These are phyloP conservation scores for Takifugu bimaculatus DNA, from an alignment of 2,113 vertebrate species.

Conservation along the genomic window DNA sequence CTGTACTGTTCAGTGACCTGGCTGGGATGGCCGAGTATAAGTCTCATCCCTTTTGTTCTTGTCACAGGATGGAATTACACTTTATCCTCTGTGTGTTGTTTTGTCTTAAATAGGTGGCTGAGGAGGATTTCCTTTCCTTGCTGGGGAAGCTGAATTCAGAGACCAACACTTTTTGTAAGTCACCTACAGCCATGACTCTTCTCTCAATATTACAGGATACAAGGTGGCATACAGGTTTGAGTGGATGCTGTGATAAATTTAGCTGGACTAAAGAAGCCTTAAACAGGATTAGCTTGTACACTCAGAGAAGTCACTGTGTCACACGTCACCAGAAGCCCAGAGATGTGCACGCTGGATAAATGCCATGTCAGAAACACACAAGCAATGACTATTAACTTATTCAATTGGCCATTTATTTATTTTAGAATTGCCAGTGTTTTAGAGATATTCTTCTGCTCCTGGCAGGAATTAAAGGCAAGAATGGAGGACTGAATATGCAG, in stretches of 20 bases:
- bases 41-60: conserved; percentile 41
- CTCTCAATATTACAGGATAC: neutral
- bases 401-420: no score
- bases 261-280: conserved; percentile 53
- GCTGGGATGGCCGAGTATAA: conserved; percentile 19
- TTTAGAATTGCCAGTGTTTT: no score
- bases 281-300: conserved; percentile 58
- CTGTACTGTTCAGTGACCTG: neutral
- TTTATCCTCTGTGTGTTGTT: conserved; percentile 19
- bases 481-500: no score
- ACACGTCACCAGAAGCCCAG: conserved; percentile 27
- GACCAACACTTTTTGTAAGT: conserved; percentile 71
- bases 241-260: conserved; percentile 58
- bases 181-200: neutral
- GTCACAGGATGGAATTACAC: conserved; percentile 49
- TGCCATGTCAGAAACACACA: neutral
- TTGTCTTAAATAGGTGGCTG: conserved; percentile 43
- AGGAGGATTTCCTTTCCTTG: conserved; percentile 47
- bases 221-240: conserved; percentile 12
- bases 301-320: conserved; percentile 36
- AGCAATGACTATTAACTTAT: neutral
- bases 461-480: no score
- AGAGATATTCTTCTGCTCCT: no score
- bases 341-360: conserved; percentile 5
- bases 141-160: conserved; percentile 60